phyloP scores from a whole-genome alignment of 2,888 invertebrate genomes.

The Calliphora vomitoria region DNA sequence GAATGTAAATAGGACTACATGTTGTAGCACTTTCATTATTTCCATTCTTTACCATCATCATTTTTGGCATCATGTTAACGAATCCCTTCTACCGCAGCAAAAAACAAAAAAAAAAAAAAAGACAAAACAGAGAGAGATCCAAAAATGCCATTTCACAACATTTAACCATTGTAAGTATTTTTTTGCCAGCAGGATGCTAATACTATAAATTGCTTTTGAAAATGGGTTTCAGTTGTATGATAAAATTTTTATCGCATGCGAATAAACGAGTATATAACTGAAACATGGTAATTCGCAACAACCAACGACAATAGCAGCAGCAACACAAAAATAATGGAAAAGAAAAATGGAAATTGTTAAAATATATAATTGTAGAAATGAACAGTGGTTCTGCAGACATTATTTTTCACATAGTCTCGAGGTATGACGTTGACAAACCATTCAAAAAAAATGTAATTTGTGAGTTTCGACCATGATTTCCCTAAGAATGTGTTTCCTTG shows the following conservation, averaged over 20 bases:
- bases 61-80: background rate
- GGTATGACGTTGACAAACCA: too few relatives aligned
- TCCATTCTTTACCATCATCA: background rate
- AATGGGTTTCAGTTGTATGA: slow-evolving; percentile 47
- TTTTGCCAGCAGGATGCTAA: slow-evolving; percentile 39
- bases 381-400: background rate
- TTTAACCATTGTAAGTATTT: slow-evolving; percentile 28
- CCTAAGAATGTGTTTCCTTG: too few relatives aligned
- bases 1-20: slow-evolving; percentile 47
- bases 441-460: too few relatives aligned
- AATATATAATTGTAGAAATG: slow-evolving; percentile 12
- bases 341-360: background rate
- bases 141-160: slow-evolving; percentile 35
- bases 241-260: slow-evolving; percentile 44
- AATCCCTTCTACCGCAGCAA: background rate
- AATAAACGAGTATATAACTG: slow-evolving; percentile 13
- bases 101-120: background rate
- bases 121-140: background rate
- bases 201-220: slow-evolving; percentile 43
- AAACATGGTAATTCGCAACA: slow-evolving; percentile 48
- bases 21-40: slow-evolving; percentile 45
- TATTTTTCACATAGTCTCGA: too few relatives aligned
- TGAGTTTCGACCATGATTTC: too few relatives aligned
- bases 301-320: slow-evolving; percentile 5
- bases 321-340: background rate